A percentile compares a stretch with the other conserved stretches of the same genome.
Evolutionary conservation across 2,797 vertebrate genomes (phyloP).

Genomic region (Pangasius macronema): DNA sequence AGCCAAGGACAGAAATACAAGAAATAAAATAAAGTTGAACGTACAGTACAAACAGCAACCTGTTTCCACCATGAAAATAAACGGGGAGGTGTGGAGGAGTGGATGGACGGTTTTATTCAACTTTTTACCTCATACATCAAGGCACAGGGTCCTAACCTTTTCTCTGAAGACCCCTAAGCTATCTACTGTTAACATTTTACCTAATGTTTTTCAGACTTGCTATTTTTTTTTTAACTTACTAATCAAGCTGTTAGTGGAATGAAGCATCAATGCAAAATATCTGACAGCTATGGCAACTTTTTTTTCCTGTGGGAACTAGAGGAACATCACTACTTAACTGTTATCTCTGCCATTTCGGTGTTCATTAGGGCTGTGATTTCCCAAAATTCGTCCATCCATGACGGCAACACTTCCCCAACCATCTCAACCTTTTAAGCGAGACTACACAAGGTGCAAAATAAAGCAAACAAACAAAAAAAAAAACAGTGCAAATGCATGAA

Average conservation of each 20-base stretch:
- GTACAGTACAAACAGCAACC: constrained; percentile 56
- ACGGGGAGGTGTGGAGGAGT: constrained; percentile 14
- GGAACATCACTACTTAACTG: neutral
- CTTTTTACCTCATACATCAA: constrained; percentile 3
- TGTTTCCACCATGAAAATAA: constrained; percentile 36
- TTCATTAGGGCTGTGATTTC: neutral
- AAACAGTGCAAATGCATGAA: constrained; percentile 68
- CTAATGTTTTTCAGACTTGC: neutral
- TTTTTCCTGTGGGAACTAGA: neutral
- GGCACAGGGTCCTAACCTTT: constrained; percentile 24
- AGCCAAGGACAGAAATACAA: constrained; percentile 60
- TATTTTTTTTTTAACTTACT: constrained; percentile 9
- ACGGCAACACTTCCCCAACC: neutral
- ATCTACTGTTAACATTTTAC: constrained; percentile 3
- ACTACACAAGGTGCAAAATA: constrained; percentile 71
- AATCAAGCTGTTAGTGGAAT: constrained; percentile 10
- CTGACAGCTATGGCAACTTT: neutral
- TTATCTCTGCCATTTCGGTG: neutral
- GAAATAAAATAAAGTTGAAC: constrained; percentile 56
- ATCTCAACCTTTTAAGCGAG: constrained; percentile 23
- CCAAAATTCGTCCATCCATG: constrained; percentile 20
- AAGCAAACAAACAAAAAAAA: constrained; percentile 63
- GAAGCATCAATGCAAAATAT: neutral
- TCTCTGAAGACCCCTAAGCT: constrained; percentile 20
- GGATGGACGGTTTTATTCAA: constrained; percentile 19